Evolutionary conservation across 64 coral and sea anemone genomes (phyloP), one percentile per base, ranked within the genome.

Genomic region (Pocillopora verrucosa): DNA sequence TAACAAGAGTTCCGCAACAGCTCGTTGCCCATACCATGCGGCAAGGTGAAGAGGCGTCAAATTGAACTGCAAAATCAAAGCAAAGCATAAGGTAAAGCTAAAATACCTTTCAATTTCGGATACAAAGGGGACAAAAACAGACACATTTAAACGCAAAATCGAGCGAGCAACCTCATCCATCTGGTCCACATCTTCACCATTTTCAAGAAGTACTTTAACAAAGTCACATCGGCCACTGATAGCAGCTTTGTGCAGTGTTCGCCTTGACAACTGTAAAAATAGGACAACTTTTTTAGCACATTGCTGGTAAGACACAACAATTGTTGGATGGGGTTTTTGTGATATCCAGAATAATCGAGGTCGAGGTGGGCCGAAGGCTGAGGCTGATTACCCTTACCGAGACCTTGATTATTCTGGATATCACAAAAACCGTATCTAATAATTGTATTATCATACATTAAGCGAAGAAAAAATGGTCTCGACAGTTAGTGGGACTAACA

Each of bases 181-280:
- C 59, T 79, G 45, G 56, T 79, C 51, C 14, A 59, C 76, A 79
- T 79, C 51, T 59, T 79, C 76, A 24, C 76, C 76, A n/a, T 19
- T 79, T 79, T 79, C 76, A 79, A 79, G 76, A 59, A 79, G 76
- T 22, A 59, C 26, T 79, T 59, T 58, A 26, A 79, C 51, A n/a
- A n/a, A 30, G 9, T 30, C 56, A 14, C 14, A 79, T 26, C 24
- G 51, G 2, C 76, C 76, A 30, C 22, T 79, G 20, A 59, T 15
- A 0, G 76, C 2, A 25, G 75, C 75, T 20, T 77, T 77, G 75
- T 77, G 75, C 17, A 77, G 12, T 9, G 14, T 16, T 9, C 36
- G 5, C 59, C 76, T 79, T 59, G 76, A 59, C 0, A 11, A 51
- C 76, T 79, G 17, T 30, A 79, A 77, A 77, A 77, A 76, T 1